Percentiles rank a stretch among this genome's conserved stretches.
Conservation (phyloP, 2,113 vertebrate species). For the Desmodus rotundus region DNA sequence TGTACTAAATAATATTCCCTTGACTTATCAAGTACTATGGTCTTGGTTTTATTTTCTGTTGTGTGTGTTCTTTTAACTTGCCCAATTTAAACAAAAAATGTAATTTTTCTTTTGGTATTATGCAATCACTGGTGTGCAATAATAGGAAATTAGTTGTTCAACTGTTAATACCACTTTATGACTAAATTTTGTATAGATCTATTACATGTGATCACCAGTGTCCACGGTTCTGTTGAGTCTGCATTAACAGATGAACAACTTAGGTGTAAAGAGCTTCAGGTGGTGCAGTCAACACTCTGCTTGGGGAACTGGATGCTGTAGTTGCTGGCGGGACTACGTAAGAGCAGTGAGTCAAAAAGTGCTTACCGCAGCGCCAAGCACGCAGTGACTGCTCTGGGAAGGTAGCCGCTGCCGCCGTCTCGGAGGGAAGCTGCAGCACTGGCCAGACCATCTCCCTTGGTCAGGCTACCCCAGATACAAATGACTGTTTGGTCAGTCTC, state of each 20-base stretch:
- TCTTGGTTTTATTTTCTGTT: background rate
- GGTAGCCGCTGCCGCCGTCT: accelerated
- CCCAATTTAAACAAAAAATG: background rate
- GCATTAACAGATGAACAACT: background rate
- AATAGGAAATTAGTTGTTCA: background rate
- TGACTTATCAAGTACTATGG: background rate
- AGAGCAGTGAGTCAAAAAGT: background rate
- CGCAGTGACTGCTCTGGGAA: background rate
- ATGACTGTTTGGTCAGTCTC: background rate
- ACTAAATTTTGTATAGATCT: background rate
- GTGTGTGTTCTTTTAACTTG: background rate
- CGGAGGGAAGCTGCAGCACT: background rate
- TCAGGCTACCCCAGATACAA: background rate
- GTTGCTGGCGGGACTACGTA: background rate
- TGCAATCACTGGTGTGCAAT: background rate
- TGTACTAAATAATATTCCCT: background rate
- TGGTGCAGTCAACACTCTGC: background rate
- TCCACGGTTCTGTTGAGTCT: background rate
- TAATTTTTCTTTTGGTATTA: background rate
- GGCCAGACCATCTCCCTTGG: background rate
- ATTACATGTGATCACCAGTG: background rate
- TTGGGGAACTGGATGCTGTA: background rate
- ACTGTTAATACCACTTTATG: background rate
- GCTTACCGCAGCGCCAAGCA: background rate
- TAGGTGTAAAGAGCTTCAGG: background rate